Base-by-base conservation (phyloP, 2,113 vertebrate genomes). In the Bos javanicus region DNA sequence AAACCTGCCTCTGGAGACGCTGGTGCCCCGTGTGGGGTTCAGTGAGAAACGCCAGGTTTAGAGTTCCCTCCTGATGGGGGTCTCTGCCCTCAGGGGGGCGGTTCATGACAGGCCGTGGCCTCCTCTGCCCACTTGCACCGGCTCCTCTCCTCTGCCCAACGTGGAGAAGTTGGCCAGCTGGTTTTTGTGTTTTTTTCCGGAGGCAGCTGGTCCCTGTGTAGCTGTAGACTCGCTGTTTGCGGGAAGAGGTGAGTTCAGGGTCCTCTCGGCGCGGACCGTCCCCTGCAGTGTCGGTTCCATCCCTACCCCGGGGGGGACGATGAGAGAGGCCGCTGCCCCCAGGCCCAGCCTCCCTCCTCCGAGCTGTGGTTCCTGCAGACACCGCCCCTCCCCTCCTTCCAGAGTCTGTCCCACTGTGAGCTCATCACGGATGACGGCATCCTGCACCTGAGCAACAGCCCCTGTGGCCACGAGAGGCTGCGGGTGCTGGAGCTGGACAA, bases 331-430 rank as follows among this genome's bases (percentile, higher is more conserved):
- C 8, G 4, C 67, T 52, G 26, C 19, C 2, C 13, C 10, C n/a
- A 74, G 3, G 48, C 15, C 26, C 10, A 33, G 59, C 52, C 57
- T 23, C 33, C 50, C 26, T 30, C 16, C n/a, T 36, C 43, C 0
- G 17, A 84, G 71, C 23, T 5, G 8, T 3, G 30, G 36, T 36
- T 52, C 48, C 71, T 15, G 21, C 21, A 15, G 19, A 81, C 64
- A n/a, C 7, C 0, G 16, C 3, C 0, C 9, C 10, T 11, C 13
- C 67, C 87, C 52, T 25, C 96, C 4, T 90, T 96, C 21, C 82
- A 99, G 99, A 99, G 99, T 96, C 98, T 99, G 91, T 99, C 99
- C 93, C 99, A 99, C 99, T 99, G 99, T 94, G 99, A 99, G 98
- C 98, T 99, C 98, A 99, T 99, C 98, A 99, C 99, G 0, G 99